phyloP scores from a whole-genome alignment of 2,113 vertebrate species.

The Menidia beryllina region DNA sequence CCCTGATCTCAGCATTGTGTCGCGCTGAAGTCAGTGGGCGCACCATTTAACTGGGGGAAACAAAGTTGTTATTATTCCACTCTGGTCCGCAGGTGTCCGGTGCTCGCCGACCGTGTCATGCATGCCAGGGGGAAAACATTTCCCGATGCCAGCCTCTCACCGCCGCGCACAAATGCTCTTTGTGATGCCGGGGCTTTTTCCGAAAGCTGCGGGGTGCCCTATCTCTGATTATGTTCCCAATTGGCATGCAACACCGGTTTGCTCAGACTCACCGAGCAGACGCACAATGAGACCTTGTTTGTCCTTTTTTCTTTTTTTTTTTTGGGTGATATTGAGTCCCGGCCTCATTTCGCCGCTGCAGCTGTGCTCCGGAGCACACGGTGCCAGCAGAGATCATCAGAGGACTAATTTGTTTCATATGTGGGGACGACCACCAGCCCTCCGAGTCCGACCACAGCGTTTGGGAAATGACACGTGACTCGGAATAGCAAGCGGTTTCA shows the following conservation, averaged over 20 bases:
- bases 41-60: constrained; percentile 75
- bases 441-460: constrained; percentile 44
- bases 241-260: constrained; percentile 68
- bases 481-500: constrained; percentile 59
- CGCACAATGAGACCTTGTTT: constrained; percentile 76
- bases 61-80: constrained; percentile 74
- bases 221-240: constrained; percentile 68
- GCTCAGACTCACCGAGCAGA: constrained; percentile 50
- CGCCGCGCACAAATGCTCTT: constrained; percentile 70
- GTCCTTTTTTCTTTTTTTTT: constrained; percentile 36
- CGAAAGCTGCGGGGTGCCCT: constrained; percentile 64
- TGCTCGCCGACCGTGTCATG: constrained; percentile 57
- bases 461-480: constrained; percentile 45
- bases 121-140: constrained; percentile 38
- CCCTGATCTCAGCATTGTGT: constrained; percentile 61
- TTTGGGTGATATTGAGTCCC: constrained; percentile 59
- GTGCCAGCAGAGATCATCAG: constrained; percentile 60
- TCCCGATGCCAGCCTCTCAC: constrained; percentile 60
- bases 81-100: constrained; percentile 76
- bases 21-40: constrained; percentile 63
- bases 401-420: constrained; percentile 65
- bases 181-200: constrained; percentile 61
- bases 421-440: constrained; percentile 49
- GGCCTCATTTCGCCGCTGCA: constrained; percentile 69
- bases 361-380: constrained; percentile 54